Conservation (phyloP, 2,888 invertebrate genomes). For the Litoditis marina region DNA sequence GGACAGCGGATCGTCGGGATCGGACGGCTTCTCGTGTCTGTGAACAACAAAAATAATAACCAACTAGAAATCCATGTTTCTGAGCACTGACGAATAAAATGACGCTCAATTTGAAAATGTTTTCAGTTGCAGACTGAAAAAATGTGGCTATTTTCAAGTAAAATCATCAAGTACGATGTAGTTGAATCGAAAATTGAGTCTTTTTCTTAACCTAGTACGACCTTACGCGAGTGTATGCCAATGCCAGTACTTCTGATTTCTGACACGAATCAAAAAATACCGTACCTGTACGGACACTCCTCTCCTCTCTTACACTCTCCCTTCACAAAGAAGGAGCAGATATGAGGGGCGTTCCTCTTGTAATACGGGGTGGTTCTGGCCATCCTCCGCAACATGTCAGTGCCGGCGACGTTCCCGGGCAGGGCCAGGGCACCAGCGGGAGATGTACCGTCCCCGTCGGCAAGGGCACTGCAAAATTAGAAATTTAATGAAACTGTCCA, state of each 20-base stretch:
- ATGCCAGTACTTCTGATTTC: background rate
- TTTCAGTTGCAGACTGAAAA: too few species aligned
- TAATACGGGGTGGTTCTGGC: conserved; percentile 91
- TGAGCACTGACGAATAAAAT: background rate
- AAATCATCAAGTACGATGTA: background rate
- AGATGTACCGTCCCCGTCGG: conserved; percentile 64
- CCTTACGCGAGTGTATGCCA: too few species aligned
- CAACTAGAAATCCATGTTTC: too few species aligned
- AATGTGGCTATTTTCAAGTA: too few species aligned
- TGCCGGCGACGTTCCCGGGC: conserved; percentile 31
- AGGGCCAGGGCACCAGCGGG: conserved; percentile 66
- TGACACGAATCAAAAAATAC: too few species aligned
- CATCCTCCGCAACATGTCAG: conserved; percentile 63
- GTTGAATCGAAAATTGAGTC: background rate
- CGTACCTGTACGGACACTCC: conserved; percentile 83
- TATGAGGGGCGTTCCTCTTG: conserved; percentile 88
- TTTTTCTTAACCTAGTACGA: too few species aligned
- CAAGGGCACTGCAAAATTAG: conserved; percentile 56
- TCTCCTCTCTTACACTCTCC: conserved; percentile 92
- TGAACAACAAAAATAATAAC: too few species aligned
- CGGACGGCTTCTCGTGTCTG: conserved; percentile 89
- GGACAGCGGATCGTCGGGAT: conserved; percentile 91
- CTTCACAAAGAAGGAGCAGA: conserved; percentile 97
- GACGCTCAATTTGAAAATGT: too few species aligned
- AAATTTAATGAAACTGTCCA: background rate